Evolutionary conservation across 53 echinoderm and acorn worm genomes (phyloP).

Genomic region (Temnopleurus reevesii): DNA sequence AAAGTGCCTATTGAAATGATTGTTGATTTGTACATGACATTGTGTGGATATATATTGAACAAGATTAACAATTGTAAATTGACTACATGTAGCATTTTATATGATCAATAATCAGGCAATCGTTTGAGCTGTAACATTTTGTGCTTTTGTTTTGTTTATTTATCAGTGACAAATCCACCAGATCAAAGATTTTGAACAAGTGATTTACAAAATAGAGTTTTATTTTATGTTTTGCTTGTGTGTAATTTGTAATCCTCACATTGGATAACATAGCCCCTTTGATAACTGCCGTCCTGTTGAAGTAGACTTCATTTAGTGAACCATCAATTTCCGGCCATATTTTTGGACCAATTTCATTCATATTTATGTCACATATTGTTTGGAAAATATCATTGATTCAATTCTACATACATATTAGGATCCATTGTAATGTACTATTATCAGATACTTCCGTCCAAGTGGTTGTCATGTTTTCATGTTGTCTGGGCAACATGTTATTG

Average conservation of each 20-base stretch:
- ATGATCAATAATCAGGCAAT: not conserved
- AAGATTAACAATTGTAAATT: too few relatives aligned
- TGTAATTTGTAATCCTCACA: not conserved
- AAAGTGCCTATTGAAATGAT: conserved; percentile 4
- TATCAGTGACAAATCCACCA: not conserved
- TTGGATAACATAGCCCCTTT: not conserved
- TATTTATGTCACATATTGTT: not conserved
- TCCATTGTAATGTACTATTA: not conserved
- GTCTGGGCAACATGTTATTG: not conserved
- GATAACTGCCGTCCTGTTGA: conserved; percentile 23
- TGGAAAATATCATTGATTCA: not conserved
- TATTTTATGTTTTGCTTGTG: not conserved
- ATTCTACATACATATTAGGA: not conserved
- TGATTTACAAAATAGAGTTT: not conserved
- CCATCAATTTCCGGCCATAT: not conserved
- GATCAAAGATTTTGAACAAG: not conserved
- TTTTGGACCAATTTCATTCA: not conserved
- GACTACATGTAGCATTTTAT: not conserved
- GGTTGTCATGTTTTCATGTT: not conserved
- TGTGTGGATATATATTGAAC: too few relatives aligned
- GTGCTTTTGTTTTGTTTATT: too few relatives aligned
- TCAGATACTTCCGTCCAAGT: not conserved
- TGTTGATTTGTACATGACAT: too few relatives aligned
- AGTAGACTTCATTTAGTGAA: not conserved
- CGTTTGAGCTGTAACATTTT: too few relatives aligned